A percentile compares a stretch with the other conserved stretches of the same genome.
Conservation (phyloP, 2,113 vertebrate species). For the Oostethus manadensis region DNA sequence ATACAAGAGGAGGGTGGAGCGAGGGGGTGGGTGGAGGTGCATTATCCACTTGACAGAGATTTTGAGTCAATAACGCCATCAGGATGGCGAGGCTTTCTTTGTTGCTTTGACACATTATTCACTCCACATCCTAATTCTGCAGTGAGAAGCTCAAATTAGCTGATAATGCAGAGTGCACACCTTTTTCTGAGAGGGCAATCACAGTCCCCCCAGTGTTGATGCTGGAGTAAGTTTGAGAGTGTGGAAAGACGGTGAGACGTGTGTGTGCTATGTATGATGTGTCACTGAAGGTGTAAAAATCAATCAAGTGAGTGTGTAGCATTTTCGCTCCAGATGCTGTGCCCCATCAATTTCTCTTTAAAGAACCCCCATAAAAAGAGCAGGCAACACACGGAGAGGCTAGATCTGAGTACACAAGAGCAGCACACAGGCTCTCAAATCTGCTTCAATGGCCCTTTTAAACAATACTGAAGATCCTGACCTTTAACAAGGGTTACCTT, state of each 20-base stretch:
- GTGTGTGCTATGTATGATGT: slow-evolving; percentile 16
- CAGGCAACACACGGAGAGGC: slow-evolving; percentile 52
- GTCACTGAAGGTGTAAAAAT: slow-evolving; percentile 68
- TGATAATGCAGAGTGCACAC: slow-evolving; percentile 63
- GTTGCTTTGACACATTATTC: slow-evolving; percentile 59
- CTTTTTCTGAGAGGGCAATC: slow-evolving; percentile 55
- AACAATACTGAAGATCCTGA: too few species aligned
- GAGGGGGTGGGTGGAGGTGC: slow-evolving; percentile 28
- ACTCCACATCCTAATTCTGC: slow-evolving; percentile 64
- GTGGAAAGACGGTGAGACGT: slow-evolving; percentile 18
- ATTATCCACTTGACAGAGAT: slow-evolving; percentile 61
- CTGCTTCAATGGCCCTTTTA: slow-evolving; percentile 38
- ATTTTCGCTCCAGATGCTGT: slow-evolving; percentile 36
- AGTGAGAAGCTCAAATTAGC: slow-evolving; percentile 70
- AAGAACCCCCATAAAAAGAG: slow-evolving; percentile 32
- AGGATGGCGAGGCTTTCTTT: slow-evolving; percentile 32
- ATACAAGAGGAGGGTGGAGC: slow-evolving; percentile 35
- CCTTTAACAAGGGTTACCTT: too few species aligned
- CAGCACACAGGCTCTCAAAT: slow-evolving; percentile 37
- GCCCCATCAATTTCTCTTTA: slow-evolving; percentile 62
- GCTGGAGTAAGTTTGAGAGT: slow-evolving; percentile 30
- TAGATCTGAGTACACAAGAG: slow-evolving; percentile 39
- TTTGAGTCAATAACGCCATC: slow-evolving; percentile 46
- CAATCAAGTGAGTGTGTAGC: slow-evolving; percentile 54
- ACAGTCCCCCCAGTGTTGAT: slow-evolving; percentile 52